Percentiles rank a stretch among this genome's conserved stretches.
Conservation (phyloP, 2,113 vertebrate genomes). For the Lates calcarifer region DNA sequence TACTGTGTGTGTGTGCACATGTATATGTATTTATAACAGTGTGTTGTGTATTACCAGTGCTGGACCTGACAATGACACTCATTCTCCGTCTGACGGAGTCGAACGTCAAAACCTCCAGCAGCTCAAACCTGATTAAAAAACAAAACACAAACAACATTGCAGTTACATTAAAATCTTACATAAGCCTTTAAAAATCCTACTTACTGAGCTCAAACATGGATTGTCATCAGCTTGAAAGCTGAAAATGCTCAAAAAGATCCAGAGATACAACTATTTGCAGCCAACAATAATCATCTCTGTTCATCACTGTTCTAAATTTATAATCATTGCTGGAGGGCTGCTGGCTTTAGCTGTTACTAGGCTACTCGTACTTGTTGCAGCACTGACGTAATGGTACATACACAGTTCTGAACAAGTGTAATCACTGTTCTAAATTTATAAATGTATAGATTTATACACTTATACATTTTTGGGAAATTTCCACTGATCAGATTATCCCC, state of each 20-base stretch:
- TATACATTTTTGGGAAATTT: no score
- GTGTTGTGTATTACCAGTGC: constrained; percentile 83
- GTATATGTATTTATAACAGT: no score
- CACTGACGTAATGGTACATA: neutral
- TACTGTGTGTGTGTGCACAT: neutral
- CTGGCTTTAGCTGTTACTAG: neutral
- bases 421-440: neutral
- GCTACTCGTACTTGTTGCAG: neutral
- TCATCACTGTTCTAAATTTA: constrained; percentile 5
- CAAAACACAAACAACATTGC: neutral
- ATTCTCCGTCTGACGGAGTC: constrained; percentile 96
- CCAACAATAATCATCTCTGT: constrained; percentile 1
- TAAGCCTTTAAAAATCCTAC: neutral
- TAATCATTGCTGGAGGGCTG: neutral
- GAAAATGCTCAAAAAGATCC: no score
- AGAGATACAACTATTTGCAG: neutral
- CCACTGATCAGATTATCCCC: no score
- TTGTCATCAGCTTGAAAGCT: neutral
- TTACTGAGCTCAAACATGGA: neutral
- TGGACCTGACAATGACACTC: constrained; percentile 93
- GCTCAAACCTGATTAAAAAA: constrained; percentile 88
- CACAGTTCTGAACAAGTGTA: neutral
- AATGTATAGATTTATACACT: no score
- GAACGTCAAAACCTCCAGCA: constrained; percentile 93
- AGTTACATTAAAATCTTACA: neutral